A percentile compares a stretch with the other conserved stretches of the same genome.
These are phyloP conservation scores for Nesogale talazaci DNA, from an alignment of 2,113 vertebrate species.

Conservation along the genomic window DNA sequence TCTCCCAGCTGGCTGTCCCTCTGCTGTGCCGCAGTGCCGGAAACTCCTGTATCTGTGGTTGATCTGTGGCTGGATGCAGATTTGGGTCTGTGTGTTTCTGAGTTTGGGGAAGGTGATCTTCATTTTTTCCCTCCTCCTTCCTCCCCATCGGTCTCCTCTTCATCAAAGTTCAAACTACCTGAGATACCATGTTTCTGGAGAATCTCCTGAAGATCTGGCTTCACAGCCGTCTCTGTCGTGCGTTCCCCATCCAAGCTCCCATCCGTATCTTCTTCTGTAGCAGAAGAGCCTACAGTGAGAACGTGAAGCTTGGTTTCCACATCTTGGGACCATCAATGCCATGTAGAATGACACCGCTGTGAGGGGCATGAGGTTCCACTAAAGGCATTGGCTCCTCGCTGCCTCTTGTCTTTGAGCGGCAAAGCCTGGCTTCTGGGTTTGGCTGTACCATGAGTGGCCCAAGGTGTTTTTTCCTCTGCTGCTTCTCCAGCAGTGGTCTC, in stretches of 20 bases:
- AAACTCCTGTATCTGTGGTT: constrained; percentile 85
- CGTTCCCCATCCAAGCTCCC: constrained; percentile 84
- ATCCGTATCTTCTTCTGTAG: constrained; percentile 84
- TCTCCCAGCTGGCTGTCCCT: constrained; percentile 87
- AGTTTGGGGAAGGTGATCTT: constrained; percentile 82
- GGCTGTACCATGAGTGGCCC: constrained; percentile 96
- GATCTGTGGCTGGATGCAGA: constrained; percentile 91
- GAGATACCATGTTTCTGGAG: constrained; percentile 94
- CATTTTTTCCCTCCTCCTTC: constrained; percentile 79
- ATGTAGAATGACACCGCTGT: constrained; percentile 87
- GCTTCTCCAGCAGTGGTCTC: constrained; percentile 95
- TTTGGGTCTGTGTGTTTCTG: constrained; percentile 87
- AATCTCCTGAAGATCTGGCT: constrained; percentile 92
- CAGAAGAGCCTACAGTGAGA: constrained; percentile 87
- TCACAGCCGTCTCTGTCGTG: constrained; percentile 84
- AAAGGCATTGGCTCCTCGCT: constrained; percentile 92
- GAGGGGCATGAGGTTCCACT: constrained; percentile 85
- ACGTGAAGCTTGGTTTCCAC: constrained; percentile 86
- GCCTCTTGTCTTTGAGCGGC: constrained; percentile 86
- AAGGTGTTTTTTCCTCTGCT: constrained; percentile 93
- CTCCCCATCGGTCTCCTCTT: constrained; percentile 90
- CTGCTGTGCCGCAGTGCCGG: constrained; percentile 82
- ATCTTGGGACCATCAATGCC: constrained; percentile 93
- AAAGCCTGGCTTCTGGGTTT: constrained; percentile 91
- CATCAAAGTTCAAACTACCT: constrained; percentile 96